Percentiles rank a stretch among this genome's conserved stretches.
Conservation (phyloP, 2,888 invertebrate species). For the Agriopis marginaria region DNA sequence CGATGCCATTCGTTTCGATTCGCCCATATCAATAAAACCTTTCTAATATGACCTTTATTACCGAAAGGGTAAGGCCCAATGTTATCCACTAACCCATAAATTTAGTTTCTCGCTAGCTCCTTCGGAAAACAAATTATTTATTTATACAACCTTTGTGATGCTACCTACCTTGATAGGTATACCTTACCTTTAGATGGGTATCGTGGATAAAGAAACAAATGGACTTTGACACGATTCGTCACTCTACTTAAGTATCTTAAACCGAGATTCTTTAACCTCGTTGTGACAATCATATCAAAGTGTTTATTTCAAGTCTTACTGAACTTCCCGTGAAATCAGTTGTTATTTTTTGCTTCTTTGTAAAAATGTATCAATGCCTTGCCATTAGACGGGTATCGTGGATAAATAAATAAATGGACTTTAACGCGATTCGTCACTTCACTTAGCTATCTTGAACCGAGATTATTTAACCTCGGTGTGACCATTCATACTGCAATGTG, state of each 20-base stretch:
- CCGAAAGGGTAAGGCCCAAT: constrained; percentile 34
- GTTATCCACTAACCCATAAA: constrained; percentile 36
- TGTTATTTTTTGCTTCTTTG: too few species aligned
- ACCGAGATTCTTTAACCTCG: neutral
- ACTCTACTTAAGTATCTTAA: neutral
- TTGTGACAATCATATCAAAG: too few species aligned
- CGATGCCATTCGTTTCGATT: neutral
- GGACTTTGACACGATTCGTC: neutral
- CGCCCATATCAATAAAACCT: constrained; percentile 35
- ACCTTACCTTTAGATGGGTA: constrained; percentile 12
- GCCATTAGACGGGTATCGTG: constrained; percentile 13
- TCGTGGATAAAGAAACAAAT: neutral
- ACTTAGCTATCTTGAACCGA: too few species aligned
- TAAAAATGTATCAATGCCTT: too few species aligned
- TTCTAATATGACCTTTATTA: constrained; percentile 35
- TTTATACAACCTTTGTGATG: constrained; percentile 35
- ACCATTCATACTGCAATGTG: too few species aligned
- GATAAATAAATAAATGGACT: too few species aligned
- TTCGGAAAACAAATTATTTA: constrained; percentile 36
- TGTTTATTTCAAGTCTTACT: too few species aligned
- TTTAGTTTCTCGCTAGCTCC: constrained; percentile 31
- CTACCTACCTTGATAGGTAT: constrained; percentile 9
- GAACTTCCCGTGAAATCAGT: too few species aligned
- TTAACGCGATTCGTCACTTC: too few species aligned
- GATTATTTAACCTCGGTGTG: too few species aligned